Conservation (phyloP, 2,888 invertebrate genomes). For the Acrobasis consociella region DNA sequence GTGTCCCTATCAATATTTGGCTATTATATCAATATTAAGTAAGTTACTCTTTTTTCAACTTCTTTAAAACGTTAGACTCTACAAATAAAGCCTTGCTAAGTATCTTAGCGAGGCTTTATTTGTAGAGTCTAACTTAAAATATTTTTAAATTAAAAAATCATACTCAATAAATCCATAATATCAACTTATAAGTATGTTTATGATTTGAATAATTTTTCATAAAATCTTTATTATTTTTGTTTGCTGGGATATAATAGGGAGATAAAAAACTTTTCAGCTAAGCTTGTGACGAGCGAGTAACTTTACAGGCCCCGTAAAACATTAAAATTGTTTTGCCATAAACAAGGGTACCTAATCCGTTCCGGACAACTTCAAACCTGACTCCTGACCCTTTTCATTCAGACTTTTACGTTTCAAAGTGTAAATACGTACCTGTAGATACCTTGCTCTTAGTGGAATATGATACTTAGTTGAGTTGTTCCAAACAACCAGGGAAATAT, state of each 20-base stretch:
- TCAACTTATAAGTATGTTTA: too few species aligned
- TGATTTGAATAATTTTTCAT: too few species aligned
- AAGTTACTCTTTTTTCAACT: too few species aligned
- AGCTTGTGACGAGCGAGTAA: not conserved
- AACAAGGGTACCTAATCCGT: slow-evolving; percentile 9
- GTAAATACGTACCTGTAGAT: slow-evolving; percentile 1
- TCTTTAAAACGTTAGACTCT: too few species aligned
- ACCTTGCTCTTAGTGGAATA: not conserved
- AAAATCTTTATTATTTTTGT: not conserved
- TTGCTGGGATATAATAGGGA: not conserved
- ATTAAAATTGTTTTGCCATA: slow-evolving; percentile 11
- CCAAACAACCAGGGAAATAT: not conserved
- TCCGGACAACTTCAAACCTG: not conserved
- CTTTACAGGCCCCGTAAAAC: not conserved
- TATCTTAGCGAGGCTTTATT: too few species aligned
- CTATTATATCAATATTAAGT: too few species aligned
- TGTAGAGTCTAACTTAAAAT: too few species aligned
- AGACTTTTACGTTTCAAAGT: not conserved
- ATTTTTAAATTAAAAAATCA: too few species aligned
- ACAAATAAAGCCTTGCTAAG: too few species aligned
- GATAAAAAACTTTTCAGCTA: not conserved
- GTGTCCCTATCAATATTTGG: too few species aligned
- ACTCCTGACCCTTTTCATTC: slow-evolving; percentile 11
- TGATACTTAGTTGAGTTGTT: not conserved
- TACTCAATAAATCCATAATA: too few species aligned